Percentiles rank a stretch among this genome's conserved stretches.
These are phyloP conservation scores for Xestia c-nigrum DNA, from an alignment of 2,888 invertebrate species.

Conservation along the genomic window DNA sequence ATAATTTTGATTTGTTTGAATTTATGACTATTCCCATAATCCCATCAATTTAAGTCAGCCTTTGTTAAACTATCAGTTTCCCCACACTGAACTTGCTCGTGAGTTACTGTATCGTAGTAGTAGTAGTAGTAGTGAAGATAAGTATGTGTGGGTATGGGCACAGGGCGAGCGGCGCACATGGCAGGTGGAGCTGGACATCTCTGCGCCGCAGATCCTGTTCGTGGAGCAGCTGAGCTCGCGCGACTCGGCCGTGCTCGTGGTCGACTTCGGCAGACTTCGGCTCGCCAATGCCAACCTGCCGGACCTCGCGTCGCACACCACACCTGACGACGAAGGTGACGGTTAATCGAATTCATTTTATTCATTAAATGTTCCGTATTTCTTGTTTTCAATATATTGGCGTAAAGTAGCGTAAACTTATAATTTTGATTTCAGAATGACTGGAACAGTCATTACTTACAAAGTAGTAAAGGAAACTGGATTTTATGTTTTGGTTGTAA, in stretches of 20 bases:
- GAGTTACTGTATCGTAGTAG: too few relatives aligned
- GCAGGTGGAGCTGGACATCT: slow-evolving; percentile 97
- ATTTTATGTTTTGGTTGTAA: neutral
- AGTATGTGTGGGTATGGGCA: neutral
- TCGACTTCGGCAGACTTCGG: slow-evolving; percentile 97
- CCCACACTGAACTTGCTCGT: neutral
- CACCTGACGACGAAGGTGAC: slow-evolving; percentile 78
- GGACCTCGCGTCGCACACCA: slow-evolving; percentile 52
- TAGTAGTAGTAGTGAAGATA: too few relatives aligned
- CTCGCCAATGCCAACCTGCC: slow-evolving; percentile 78
- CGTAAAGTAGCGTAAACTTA: neutral
- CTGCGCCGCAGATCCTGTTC: slow-evolving; percentile 97
- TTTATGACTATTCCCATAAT: neutral
- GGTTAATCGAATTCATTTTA: neutral
- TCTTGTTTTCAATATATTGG: neutral
- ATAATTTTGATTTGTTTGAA: neutral
- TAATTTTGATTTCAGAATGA: neutral
- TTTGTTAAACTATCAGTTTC: neutral
- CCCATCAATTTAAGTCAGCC: neutral
- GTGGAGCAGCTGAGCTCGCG: slow-evolving; percentile 95
- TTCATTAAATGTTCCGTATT: neutral
- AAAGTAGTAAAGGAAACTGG: neutral
- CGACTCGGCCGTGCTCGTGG: slow-evolving; percentile 94
- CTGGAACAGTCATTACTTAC: neutral
- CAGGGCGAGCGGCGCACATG: slow-evolving; percentile 93